These are phyloP conservation scores for Heliocidaris erythrogramma DNA, from an alignment of 35 echinoderm and acorn worm genomes.

Conservation along the genomic window DNA sequence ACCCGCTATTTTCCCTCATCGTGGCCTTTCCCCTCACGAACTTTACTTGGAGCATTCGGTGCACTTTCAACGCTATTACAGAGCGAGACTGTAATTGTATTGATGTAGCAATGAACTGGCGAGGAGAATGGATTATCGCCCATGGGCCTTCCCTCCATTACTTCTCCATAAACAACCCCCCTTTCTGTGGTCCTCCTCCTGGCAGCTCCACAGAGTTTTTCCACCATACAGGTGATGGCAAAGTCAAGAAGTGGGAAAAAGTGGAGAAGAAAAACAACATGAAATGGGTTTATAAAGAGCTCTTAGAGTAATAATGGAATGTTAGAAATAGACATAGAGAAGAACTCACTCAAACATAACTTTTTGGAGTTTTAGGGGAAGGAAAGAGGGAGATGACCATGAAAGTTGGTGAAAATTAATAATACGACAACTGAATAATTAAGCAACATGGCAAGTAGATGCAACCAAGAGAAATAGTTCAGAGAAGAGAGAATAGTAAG, in stretches of 20 bases:
- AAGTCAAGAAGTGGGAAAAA: neutral
- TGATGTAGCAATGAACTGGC: slow-evolving; percentile 7
- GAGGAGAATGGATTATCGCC: slow-evolving; percentile 9
- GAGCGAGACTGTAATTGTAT: slow-evolving; percentile 5
- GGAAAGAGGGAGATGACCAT: too few relatives aligned
- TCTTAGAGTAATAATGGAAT: too few relatives aligned
- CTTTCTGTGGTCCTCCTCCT: neutral
- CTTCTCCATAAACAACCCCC: slow-evolving; percentile 17
- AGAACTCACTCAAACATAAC: neutral
- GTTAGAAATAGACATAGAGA: neutral
- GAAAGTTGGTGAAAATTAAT: too few relatives aligned
- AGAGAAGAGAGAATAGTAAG: neutral
- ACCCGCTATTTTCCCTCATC: neutral
- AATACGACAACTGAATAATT: too few relatives aligned
- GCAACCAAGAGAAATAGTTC: neutral
- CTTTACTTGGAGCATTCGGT: neutral
- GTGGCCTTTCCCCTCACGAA: neutral
- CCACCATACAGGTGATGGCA: neutral
- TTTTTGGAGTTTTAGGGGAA: too few relatives aligned
- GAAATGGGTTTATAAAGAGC: too few relatives aligned
- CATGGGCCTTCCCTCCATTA: slow-evolving; percentile 20
- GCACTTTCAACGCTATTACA: neutral
- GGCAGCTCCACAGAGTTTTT: neutral
- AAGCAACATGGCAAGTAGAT: too few relatives aligned
- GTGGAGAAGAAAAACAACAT: neutral